phyloP scores from a whole-genome alignment of 2,797 vertebrate species.

The Xenops minutus region DNA sequence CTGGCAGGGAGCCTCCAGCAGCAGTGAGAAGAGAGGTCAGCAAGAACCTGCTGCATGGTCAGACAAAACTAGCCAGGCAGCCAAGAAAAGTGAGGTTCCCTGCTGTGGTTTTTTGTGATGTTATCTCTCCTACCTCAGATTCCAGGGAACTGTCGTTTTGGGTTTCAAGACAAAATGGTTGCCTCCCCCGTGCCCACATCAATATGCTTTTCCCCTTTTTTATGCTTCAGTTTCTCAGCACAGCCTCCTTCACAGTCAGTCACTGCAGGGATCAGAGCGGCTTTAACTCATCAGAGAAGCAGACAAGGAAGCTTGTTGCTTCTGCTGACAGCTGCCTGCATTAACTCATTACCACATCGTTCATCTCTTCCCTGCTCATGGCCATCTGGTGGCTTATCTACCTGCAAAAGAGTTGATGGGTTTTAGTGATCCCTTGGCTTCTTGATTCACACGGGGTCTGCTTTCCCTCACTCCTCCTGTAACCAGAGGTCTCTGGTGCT shows the following conservation, averaged over 20 bases:
- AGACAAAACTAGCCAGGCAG: background rate
- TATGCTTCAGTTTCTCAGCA: background rate
- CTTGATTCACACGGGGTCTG: background rate
- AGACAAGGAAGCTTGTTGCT: background rate
- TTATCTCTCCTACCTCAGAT: background rate
- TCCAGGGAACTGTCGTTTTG: background rate
- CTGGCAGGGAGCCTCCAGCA: background rate
- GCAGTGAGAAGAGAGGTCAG: background rate
- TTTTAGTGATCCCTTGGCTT: background rate
- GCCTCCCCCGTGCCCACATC: background rate
- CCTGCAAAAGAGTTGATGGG: background rate
- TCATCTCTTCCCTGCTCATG: background rate
- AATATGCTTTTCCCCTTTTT: background rate
- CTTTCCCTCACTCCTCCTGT: background rate
- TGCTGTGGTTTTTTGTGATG: background rate
- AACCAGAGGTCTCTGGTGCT: background rate
- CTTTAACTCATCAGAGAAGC: background rate
- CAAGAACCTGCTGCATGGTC: background rate
- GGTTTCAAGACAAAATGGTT: background rate
- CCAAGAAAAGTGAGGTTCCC: background rate
- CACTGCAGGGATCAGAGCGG: background rate
- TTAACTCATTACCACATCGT: background rate
- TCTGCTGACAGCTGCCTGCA: background rate
- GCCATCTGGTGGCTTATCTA: background rate
- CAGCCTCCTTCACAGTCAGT: background rate